Conservation (phyloP, 2,888 invertebrate species). For the Carpatolechia fugitivella region DNA sequence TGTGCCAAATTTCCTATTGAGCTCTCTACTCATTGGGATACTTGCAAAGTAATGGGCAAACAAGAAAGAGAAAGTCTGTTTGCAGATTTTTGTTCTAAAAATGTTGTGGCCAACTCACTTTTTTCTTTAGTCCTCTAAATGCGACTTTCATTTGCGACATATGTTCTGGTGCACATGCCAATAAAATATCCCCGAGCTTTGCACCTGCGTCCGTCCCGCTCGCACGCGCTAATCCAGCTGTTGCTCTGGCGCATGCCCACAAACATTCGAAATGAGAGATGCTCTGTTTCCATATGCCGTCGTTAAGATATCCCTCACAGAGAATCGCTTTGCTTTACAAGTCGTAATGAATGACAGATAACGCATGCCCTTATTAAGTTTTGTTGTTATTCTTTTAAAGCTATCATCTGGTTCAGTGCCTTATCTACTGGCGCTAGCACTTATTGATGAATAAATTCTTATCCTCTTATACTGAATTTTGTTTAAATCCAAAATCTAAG, state of each 20-base stretch:
- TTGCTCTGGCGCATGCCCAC: conserved; percentile 36
- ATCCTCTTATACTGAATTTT: no score
- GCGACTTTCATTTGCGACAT: conserved; percentile 37
- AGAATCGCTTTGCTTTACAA: not conserved
- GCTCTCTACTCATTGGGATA: not conserved
- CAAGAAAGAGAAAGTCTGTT: conserved; percentile 8
- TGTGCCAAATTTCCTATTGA: conserved; percentile 4
- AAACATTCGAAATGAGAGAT: conserved; percentile 17
- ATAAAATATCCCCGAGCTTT: conserved; percentile 44
- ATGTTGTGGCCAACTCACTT: conserved; percentile 21
- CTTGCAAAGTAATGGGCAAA: conserved; percentile 4
- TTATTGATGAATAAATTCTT: no score
- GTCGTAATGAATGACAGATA: not conserved
- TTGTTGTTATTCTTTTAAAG: not conserved
- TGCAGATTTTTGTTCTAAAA: conserved; percentile 14
- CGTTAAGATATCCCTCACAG: not conserved
- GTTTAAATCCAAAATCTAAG: no score
- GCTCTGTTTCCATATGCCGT: conserved; percentile 1
- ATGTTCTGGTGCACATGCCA: conserved; percentile 44
- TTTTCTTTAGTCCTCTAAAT: conserved; percentile 33
- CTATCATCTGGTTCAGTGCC: not conserved
- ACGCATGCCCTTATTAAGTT: not conserved
- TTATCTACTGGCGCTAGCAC: not conserved
- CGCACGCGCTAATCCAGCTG: conserved; percentile 65
- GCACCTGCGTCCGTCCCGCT: conserved; percentile 74